Base-by-base conservation (phyloP, 1,140 invertebrate species). In the Drosophila sechellia region DNA sequence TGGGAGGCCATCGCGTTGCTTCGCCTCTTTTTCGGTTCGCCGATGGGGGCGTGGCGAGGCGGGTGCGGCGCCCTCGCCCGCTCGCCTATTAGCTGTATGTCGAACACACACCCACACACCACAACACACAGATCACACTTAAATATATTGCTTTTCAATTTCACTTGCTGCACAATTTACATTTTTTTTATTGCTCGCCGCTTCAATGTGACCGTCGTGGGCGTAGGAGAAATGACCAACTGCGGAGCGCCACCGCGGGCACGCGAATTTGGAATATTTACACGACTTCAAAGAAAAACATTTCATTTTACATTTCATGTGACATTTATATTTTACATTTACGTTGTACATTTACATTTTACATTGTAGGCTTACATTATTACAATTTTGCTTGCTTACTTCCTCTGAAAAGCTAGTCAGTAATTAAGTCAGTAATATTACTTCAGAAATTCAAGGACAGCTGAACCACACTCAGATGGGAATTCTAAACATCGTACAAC, bases 1-100 rank as follows among this genome's bases (percentile, higher is more conserved):
- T 87, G 58, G 55, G 79, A 85, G 66, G 86, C 79, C 79, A 86
- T 90, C 60, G 54, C 77, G 54, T 40, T 46, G 39, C 50, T 53
- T 43, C 39, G 53, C 54, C 53, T 39, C 54, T 74, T 50, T 46
- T 45, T 20, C 10, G 10, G 11, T 15, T 10, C 15, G 27, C 39
- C 31, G 35, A 22, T 45, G 34, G 53, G 58, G 46, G 70, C 35
- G 12, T 42, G 43, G 37, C 54, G 60, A 48, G 58, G 57, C 75
- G 49, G 64, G 5, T 63, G 11, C 63, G 57, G 54, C 42, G 61
- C 69, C 58, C 58, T 75, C 58, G 60, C 50, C 64, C 69, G 37
- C 40, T 31, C 58, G 39, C 42, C 55, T 31, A 63, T 48, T 20
- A 46, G 4, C 35, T 59, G 15, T 25, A 27, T n/a, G 22, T 50